These are phyloP conservation scores for Parasteatoda tepidariorum DNA, from an alignment of 1,140 invertebrate genomes.

Conservation along the genomic window DNA sequence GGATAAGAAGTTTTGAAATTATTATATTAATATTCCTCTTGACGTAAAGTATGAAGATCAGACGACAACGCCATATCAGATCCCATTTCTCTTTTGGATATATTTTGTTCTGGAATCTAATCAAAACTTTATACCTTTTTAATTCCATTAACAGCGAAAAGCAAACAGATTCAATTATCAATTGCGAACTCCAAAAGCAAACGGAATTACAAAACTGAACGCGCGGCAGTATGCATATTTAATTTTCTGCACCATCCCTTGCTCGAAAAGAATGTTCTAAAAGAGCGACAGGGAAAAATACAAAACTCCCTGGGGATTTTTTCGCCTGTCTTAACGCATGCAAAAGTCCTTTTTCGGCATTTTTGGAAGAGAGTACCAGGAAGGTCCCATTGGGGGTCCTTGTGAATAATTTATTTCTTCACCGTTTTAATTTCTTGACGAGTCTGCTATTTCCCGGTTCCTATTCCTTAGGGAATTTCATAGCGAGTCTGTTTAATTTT, in stretches of 20 bases:
- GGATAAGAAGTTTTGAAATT: background rate
- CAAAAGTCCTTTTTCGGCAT: slow-evolving; percentile 54
- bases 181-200: slow-evolving; percentile 23
- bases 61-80: background rate
- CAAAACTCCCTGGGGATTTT: slow-evolving; percentile 9
- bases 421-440: slow-evolving; percentile 59
- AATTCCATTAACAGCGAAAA: slow-evolving; percentile 55
- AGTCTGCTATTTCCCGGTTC: slow-evolving; percentile 28
- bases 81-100: too few species aligned
- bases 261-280: slow-evolving; percentile 4
- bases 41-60: background rate
- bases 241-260: slow-evolving; percentile 56
- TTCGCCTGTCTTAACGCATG: slow-evolving; percentile 45
- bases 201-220: slow-evolving; percentile 47
- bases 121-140: slow-evolving; percentile 57
- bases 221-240: slow-evolving; percentile 48
- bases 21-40: background rate
- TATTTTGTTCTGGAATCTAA: slow-evolving; percentile 21
- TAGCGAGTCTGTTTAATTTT: slow-evolving; percentile 58
- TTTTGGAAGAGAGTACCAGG: slow-evolving; percentile 5
- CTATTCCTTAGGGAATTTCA: slow-evolving; percentile 15
- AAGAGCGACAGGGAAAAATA: slow-evolving; percentile 29
- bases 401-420: slow-evolving; percentile 59
- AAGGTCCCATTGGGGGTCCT: background rate
- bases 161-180: slow-evolving; percentile 61